Percentiles rank a stretch among this genome's conserved stretches.
Conservation (phyloP, 2,888 invertebrate species). For the Fabriciana adippe region DNA sequence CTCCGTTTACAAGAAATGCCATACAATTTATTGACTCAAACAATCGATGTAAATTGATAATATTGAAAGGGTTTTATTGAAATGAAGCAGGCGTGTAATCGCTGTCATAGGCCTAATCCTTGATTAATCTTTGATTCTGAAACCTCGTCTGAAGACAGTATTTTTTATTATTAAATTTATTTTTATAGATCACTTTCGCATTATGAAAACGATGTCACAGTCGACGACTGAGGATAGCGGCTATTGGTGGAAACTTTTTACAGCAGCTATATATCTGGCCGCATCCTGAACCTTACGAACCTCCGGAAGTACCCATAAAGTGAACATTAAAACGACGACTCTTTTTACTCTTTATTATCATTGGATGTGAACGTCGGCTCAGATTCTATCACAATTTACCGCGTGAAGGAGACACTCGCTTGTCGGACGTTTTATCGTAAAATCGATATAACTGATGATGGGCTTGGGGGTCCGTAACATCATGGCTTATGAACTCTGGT, state of each 20-base stretch:
- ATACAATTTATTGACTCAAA: conserved; percentile 38
- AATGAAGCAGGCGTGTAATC: conserved; percentile 29
- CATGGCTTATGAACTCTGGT: conserved; percentile 70
- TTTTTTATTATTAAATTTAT: conserved; percentile 40
- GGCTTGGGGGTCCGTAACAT: conserved; percentile 60
- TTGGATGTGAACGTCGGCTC: conserved; percentile 79
- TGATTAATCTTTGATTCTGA: conserved; percentile 24
- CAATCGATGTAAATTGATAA: conserved; percentile 34
- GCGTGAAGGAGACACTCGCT: conserved; percentile 63
- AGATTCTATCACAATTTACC: conserved; percentile 78
- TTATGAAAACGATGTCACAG: conserved; percentile 44
- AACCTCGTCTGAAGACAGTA: conserved; percentile 13
- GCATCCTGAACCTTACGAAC: conserved; percentile 71
- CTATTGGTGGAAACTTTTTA: conserved; percentile 67
- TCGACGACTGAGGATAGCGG: conserved; percentile 54
- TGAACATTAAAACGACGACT: conserved; percentile 79
- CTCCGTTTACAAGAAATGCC: conserved; percentile 55
- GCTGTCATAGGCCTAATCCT: conserved; percentile 11
- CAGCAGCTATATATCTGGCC: conserved; percentile 65
- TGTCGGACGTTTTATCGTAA: conserved; percentile 72
- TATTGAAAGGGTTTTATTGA: conserved; percentile 37
- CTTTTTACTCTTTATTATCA: conserved; percentile 83
- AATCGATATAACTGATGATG: conserved; percentile 76
- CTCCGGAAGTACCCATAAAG: conserved; percentile 77
- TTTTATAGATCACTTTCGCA: conserved; percentile 48